These are phyloP conservation scores for Bos indicus DNA, from an alignment of 2,113 vertebrate species.

Conservation along the genomic window DNA sequence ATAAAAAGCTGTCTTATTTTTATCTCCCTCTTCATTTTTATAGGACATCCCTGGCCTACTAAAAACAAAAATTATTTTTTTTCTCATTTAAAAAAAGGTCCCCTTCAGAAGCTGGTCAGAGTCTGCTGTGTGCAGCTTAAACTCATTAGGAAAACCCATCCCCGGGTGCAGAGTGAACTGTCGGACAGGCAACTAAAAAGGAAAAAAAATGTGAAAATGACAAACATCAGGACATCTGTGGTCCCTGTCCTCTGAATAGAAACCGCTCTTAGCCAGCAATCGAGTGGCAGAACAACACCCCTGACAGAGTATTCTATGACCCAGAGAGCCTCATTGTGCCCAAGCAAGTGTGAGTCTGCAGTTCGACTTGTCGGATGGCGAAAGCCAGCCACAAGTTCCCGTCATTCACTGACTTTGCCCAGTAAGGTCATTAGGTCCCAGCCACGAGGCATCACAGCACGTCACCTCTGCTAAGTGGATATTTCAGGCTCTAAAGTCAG, in stretches of 20 bases:
- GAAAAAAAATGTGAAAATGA: background rate
- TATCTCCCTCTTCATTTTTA: constrained; percentile 37
- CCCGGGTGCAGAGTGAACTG: background rate
- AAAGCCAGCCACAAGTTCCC: background rate
- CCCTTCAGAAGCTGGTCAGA: background rate
- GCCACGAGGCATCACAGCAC: background rate
- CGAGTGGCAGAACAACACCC: background rate
- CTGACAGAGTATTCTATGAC: background rate
- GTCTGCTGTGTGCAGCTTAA: background rate
- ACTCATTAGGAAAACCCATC: background rate
- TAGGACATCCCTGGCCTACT: constrained; percentile 13
- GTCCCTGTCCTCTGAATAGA: background rate
- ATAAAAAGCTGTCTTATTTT: constrained; percentile 25
- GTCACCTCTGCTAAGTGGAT: background rate
- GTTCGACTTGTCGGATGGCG: background rate
- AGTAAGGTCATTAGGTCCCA: background rate
- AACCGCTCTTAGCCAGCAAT: background rate
- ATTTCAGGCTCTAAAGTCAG: background rate
- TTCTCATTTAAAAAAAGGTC: background rate
- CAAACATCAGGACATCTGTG: background rate
- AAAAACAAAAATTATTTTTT: background rate
- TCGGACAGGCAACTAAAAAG: background rate
- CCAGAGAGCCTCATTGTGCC: background rate
- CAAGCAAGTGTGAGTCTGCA: too few species aligned
- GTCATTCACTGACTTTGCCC: background rate